Conservation (phyloP, 2,797 vertebrate genomes). For the Mormyrops boulengeri region DNA sequence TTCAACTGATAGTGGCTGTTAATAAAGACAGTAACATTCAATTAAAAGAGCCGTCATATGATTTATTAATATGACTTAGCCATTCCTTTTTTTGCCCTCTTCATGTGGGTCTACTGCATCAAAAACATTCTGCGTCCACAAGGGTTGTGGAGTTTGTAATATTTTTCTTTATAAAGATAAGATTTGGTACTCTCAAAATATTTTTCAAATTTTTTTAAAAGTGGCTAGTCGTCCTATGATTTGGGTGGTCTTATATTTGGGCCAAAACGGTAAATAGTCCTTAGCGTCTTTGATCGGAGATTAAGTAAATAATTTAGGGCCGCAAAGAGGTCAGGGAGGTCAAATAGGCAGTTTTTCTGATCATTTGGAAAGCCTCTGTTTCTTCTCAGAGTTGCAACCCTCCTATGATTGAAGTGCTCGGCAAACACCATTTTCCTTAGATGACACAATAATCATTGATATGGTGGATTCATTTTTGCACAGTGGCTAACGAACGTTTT, state of each 20-base stretch:
- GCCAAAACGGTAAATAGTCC: background rate
- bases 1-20: background rate
- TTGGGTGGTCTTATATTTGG: background rate
- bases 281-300: background rate
- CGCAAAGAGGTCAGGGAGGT: background rate
- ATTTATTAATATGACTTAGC: too few species aligned
- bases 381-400: background rate
- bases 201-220: background rate
- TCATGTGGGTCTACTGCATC: too few species aligned
- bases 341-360: background rate
- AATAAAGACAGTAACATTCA: too few species aligned
- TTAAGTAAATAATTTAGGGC: background rate
- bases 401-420: background rate
- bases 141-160: background rate
- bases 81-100: too few species aligned
- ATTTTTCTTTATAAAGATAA: background rate
- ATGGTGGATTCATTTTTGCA: background rate
- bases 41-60: too few species aligned
- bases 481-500: background rate
- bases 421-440: background rate
- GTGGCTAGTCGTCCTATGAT: background rate
- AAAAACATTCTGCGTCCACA: background rate
- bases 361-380: background rate
- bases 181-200: background rate
- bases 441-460: background rate